Evolutionary conservation across 2,797 vertebrate species (phyloP).

Genomic region (Bucorvus abyssinicus): DNA sequence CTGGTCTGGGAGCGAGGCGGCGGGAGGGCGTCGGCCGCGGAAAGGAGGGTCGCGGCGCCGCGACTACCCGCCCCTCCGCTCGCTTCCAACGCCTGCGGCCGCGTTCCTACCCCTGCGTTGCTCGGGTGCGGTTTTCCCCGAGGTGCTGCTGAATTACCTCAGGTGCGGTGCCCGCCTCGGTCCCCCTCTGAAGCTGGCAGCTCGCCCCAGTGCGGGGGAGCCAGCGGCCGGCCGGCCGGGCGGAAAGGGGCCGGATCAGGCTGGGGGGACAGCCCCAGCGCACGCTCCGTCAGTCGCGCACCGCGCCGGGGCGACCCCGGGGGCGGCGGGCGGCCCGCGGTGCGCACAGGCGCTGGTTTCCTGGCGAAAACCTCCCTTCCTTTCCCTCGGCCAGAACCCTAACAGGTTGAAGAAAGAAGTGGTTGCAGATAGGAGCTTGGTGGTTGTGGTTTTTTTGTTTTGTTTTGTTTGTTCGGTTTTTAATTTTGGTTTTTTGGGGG

Average conservation of each 20-base stretch:
- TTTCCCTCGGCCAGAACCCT: neutral
- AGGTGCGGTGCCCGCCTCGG: neutral
- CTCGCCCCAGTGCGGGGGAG: neutral
- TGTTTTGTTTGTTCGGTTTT: no score
- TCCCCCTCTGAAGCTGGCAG: rapidly evolving
- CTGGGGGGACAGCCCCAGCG: neutral
- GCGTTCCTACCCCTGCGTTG: no score
- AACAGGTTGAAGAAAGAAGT: neutral
- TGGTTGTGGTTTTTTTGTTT: rapidly evolving
- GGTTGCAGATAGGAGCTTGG: neutral
- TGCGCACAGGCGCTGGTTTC: neutral
- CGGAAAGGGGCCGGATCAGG: neutral
- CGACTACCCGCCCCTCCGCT: neutral
- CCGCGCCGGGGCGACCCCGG: no score
- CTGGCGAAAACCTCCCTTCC: rapidly evolving
- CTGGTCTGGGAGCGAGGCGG: neutral
- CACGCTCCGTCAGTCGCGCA: neutral
- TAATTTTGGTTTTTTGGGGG: no score
- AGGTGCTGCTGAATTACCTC: neutral
- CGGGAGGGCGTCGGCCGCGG: no score
- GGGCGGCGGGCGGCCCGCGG: neutral
- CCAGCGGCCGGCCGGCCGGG: neutral
- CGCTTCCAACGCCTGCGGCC: neutral
- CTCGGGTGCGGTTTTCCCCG: neutral
- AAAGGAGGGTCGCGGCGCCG: no score